Evolutionary conservation across 35 echinoderm and acorn worm genomes (phyloP), one percentile per base, ranked within the genome.

Genomic region (Acanthaster planci): DNA sequence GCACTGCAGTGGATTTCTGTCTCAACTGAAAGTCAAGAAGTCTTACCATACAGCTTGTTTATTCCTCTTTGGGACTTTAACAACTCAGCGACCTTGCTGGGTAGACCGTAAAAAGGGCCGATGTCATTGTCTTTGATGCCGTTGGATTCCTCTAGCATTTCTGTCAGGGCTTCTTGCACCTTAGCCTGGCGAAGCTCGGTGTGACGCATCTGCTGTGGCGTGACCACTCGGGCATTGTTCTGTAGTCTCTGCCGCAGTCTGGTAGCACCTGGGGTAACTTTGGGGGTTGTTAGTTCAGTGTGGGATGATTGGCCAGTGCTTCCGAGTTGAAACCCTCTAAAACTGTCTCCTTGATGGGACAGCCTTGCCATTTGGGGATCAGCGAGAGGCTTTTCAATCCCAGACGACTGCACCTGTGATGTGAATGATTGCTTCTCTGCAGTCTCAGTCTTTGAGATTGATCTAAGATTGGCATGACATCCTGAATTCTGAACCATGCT

Each of bases 81-180:
- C 60, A 97, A 40, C 39, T 92, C 90, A 35, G 92, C 54, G 2
- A 97, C 94, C 42, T 78, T 97, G 30, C 78, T 89, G 1, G 94
- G 94, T 19, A 97, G 86, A 23, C 94, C 94, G 82, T 97, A 97
- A 52, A 97, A 97, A 34, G 94, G 94, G 34, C 94, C 94, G 22
- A 97, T 82, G 67, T 97, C 94, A 47, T 84, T 97, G 52, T 89
- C 80, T 55, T 38, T 55, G 21, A 22, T 37, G 16, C 21, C 29
- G 7, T 19, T 31, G 14, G 86, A 37, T 18, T 92, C 60, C 32
- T 80, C 44, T 12, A 58, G 53, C 55, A 88, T 44, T 40, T 89
- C 86, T 35, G 78, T 77, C 77, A 97, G 18, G 31, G 94, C 94
- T 23, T 89, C 82, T 40, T 86, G 42, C 12, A 97, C 77, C 18